Conservation (phyloP, 1,140 invertebrate genomes). For the Drosophila elegans region DNA sequence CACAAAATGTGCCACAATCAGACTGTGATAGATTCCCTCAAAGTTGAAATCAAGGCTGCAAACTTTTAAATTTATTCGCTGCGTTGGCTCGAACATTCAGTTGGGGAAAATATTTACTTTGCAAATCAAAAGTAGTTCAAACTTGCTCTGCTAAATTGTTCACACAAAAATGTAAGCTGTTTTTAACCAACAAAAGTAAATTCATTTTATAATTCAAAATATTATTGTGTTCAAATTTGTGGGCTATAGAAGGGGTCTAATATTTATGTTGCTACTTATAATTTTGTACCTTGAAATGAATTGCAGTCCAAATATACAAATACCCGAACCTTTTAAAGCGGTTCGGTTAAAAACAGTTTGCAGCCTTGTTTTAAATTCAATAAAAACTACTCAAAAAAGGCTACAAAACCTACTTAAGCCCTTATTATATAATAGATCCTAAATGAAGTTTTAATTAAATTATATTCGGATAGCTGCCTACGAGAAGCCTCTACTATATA, state of each 20-base stretch:
- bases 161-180: slow-evolving; percentile 8
- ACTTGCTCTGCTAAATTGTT: not conserved
- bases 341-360: slow-evolving; percentile 15
- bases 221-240: no score
- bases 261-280: no score
- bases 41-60: slow-evolving; percentile 39
- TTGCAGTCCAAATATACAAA: not conserved
- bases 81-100: not conserved
- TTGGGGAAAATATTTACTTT: slow-evolving; percentile 8
- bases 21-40: slow-evolving; percentile 38
- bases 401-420: slow-evolving; percentile 8
- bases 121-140: not conserved
- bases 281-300: no score
- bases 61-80: slow-evolving; percentile 24
- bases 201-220: no score
- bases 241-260: no score
- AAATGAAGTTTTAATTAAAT: slow-evolving; percentile 2
- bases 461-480: not conserved
- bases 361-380: slow-evolving; percentile 35
- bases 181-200: not conserved
- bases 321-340: slow-evolving; percentile 4
- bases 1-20: slow-evolving; percentile 19
- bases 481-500: not conserved
- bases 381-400: slow-evolving; percentile 4
- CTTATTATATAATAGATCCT: slow-evolving; percentile 1